phyloP scores from a whole-genome alignment of 2,797 vertebrate genomes.

The Brachyalestes nurse region DNA sequence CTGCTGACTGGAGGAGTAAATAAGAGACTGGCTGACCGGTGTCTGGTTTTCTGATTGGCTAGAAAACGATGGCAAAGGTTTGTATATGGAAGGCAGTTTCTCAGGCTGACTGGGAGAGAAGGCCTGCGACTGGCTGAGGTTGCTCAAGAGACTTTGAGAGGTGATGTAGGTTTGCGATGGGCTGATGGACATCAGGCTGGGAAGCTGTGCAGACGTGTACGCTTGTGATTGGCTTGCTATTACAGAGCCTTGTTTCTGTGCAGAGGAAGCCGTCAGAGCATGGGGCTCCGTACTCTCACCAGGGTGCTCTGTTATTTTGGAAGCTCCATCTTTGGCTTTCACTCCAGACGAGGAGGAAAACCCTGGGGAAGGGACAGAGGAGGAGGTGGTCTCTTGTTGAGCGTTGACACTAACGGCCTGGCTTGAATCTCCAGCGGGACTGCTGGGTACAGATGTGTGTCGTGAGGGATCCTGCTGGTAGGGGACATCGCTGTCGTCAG shows the following conservation, averaged over 20 bases:
- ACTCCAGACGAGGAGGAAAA: constrained; percentile 81
- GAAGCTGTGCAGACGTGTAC: constrained; percentile 88
- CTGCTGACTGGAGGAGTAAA: constrained; percentile 86
- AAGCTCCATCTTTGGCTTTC: constrained; percentile 86
- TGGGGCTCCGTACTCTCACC: constrained; percentile 76
- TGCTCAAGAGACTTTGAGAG: constrained; percentile 79
- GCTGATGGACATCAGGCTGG: constrained; percentile 88
- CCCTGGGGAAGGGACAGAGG: constrained; percentile 81
- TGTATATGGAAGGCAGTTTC: constrained; percentile 91
- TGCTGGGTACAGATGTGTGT: constrained; percentile 87
- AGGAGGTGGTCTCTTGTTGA: constrained; percentile 85
- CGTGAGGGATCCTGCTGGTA: constrained; percentile 90
- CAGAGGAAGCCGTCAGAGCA: constrained; percentile 84
- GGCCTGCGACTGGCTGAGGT: constrained; percentile 86
- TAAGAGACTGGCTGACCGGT: constrained; percentile 85
- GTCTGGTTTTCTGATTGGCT: constrained; percentile 85
- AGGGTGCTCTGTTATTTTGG: constrained; percentile 82
- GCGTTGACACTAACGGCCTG: constrained; percentile 85
- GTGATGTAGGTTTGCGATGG: constrained; percentile 89
- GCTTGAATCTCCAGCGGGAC: constrained; percentile 84
- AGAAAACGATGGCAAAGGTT: constrained; percentile 87
- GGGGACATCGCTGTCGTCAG: constrained; percentile 81
- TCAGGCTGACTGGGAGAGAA: constrained; percentile 85
- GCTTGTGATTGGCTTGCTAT: constrained; percentile 90
- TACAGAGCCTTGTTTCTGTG: constrained; percentile 91